Evolutionary conservation across 2,888 invertebrate species (phyloP).

Genomic region (Lobophora halterata): DNA sequence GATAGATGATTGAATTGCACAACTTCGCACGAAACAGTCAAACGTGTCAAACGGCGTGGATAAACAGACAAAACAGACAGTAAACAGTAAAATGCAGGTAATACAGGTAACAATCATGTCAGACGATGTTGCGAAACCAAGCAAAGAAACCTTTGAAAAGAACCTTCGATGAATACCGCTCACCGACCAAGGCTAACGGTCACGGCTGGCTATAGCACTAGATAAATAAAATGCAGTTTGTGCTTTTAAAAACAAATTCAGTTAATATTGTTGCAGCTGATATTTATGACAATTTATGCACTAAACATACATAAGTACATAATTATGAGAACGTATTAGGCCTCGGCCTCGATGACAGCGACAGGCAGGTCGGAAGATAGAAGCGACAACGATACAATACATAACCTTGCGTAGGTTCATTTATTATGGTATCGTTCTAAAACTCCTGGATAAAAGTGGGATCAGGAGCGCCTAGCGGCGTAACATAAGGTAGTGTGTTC

Average conservation of each 20-base stretch:
- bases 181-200: slow-evolving; percentile 69
- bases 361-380: too few species aligned
- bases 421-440: too few species aligned
- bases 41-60: slow-evolving; percentile 4
- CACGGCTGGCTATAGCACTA: slow-evolving; percentile 70
- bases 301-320: too few species aligned
- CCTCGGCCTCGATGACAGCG: too few species aligned
- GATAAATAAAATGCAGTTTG: slow-evolving; percentile 43
- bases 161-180: slow-evolving; percentile 61
- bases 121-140: slow-evolving; percentile 54
- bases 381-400: too few species aligned
- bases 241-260: slow-evolving; percentile 30
- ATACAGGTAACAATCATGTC: slow-evolving; percentile 40
- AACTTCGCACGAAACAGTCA: slow-evolving; percentile 11
- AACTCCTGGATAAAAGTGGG: too few species aligned
- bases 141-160: slow-evolving; percentile 53
- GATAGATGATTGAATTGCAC: slow-evolving; percentile 10
- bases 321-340: too few species aligned
- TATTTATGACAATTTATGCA: too few species aligned
- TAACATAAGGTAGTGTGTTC: too few species aligned
- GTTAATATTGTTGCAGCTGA: too few species aligned
- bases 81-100: slow-evolving; percentile 31
- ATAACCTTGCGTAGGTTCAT: too few species aligned
- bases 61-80: slow-evolving; percentile 2
- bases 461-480: too few species aligned